These are phyloP conservation scores for Plumapathes pennacea DNA, from an alignment of 92 coral and sea anemone genomes.

Conservation along the genomic window DNA sequence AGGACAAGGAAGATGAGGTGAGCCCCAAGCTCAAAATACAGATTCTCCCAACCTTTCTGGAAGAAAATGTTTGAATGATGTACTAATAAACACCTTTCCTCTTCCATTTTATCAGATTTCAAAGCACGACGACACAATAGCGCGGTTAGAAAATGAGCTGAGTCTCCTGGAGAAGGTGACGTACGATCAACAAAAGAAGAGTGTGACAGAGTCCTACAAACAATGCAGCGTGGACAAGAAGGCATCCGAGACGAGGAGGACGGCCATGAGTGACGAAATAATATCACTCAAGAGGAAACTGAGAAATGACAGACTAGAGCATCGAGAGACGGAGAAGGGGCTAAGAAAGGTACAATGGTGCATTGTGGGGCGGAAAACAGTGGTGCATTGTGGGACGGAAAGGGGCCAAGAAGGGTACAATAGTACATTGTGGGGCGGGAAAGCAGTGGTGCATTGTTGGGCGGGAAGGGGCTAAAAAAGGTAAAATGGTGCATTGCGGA, in stretches of 20 bases:
- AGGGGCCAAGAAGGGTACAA: conserved; percentile 66
- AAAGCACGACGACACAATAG: conserved; percentile 42
- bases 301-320: conserved; percentile 30
- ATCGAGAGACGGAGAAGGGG: conserved; percentile 58
- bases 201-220: conserved; percentile 66
- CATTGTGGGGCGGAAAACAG: no score
- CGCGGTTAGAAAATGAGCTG: conserved; percentile 48
- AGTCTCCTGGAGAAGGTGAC: conserved; percentile 59
- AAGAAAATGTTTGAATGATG: background rate
- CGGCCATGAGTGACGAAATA: conserved; percentile 54
- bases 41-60: no score
- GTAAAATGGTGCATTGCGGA: conserved; percentile 18
- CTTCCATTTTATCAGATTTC: conserved; percentile 32
- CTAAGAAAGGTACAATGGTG: conserved; percentile 63
- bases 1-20: conserved; percentile 83
- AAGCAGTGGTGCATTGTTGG: conserved; percentile 43
- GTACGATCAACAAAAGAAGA: conserved; percentile 56
- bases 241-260: conserved; percentile 22
- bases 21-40: background rate
- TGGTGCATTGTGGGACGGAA: conserved; percentile 58
- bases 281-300: conserved; percentile 17
- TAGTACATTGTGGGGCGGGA: background rate
- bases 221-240: conserved; percentile 62
- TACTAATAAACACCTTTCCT: background rate
- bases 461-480: conserved; percentile 73